Conservation (phyloP, 2,113 vertebrate species). For the Pagrus major region DNA sequence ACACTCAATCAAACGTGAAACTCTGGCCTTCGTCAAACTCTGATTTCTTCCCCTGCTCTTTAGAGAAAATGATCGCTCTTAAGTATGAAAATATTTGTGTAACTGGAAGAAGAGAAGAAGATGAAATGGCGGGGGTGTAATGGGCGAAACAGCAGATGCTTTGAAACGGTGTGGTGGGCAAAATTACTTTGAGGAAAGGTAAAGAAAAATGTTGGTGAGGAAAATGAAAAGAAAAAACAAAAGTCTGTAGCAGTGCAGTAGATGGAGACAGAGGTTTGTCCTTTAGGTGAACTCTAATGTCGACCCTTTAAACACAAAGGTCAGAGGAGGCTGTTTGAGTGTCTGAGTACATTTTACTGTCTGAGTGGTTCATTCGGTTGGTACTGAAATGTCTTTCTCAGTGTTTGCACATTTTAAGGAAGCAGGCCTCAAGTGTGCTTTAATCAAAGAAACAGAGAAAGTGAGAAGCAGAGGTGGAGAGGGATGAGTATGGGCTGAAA, state of each 20-base stretch:
- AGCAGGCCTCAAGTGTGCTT: neutral
- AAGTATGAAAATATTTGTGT: slow-evolving; percentile 72
- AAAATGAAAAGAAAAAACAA: slow-evolving; percentile 18
- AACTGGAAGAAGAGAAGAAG: slow-evolving; percentile 36
- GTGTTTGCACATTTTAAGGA: slow-evolving; percentile 2
- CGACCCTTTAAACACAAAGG: slow-evolving; percentile 2
- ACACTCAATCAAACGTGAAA: slow-evolving; percentile 39
- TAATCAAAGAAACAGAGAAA: too few relatives aligned
- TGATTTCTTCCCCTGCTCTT: neutral
- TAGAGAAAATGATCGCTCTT: slow-evolving; percentile 42
- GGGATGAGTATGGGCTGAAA: too few relatives aligned
- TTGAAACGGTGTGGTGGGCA: slow-evolving; percentile 9
- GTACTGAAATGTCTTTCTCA: neutral
- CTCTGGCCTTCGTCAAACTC: slow-evolving; percentile 66
- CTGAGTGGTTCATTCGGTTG: neutral
- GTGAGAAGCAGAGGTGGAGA: too few relatives aligned
- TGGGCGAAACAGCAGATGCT: slow-evolving; percentile 50
- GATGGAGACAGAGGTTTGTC: neutral
- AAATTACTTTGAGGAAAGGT: slow-evolving; percentile 28
- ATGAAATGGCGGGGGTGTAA: slow-evolving; percentile 23
- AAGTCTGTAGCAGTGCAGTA: neutral
- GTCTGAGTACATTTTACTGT: neutral
- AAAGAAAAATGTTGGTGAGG: slow-evolving; percentile 21
- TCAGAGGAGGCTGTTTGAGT: neutral
- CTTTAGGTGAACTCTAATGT: slow-evolving; percentile 25